phyloP scores from a whole-genome alignment of 1,140 invertebrate genomes.

The Conus betulinus region DNA sequence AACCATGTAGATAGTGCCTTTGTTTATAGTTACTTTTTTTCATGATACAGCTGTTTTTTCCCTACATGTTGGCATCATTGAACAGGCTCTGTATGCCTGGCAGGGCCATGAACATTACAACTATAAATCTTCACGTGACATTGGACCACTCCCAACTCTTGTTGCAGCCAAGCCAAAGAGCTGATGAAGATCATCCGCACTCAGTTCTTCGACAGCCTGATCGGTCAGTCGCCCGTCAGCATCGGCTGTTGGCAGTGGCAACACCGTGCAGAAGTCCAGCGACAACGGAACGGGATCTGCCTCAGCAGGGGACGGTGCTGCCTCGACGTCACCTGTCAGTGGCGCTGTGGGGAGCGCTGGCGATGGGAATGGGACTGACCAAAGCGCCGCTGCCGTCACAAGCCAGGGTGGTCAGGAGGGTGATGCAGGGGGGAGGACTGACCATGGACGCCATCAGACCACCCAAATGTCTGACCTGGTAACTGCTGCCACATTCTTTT shows the following conservation, averaged over 20 bases:
- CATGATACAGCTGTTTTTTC: too few species aligned
- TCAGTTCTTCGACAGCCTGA: conserved; percentile 88
- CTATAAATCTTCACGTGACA: too few species aligned
- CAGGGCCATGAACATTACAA: too few species aligned
- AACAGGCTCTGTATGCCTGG: too few species aligned
- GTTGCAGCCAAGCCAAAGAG: conserved; percentile 76
- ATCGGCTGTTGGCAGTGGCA: neutral
- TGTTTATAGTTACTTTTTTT: too few species aligned
- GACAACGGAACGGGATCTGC: neutral
- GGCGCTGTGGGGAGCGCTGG: neutral
- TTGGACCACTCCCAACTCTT: neutral
- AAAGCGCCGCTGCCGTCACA: too few species aligned
- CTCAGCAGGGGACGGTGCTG: neutral
- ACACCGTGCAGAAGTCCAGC: neutral
- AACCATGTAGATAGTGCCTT: too few species aligned
- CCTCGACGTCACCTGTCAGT: neutral
- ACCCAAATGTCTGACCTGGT: conserved; percentile 86
- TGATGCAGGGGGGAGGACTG: conserved; percentile 47
- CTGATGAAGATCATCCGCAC: conserved; percentile 89
- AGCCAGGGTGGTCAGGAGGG: neutral
- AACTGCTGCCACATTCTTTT: conserved; percentile 33
- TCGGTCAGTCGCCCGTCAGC: conserved; percentile 68
- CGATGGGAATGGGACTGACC: neutral
- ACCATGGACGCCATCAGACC: conserved; percentile 73
- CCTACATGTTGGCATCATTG: too few species aligned